phyloP scores from a whole-genome alignment of 2,797 vertebrate species.

The Sparidentex hasta region DNA sequence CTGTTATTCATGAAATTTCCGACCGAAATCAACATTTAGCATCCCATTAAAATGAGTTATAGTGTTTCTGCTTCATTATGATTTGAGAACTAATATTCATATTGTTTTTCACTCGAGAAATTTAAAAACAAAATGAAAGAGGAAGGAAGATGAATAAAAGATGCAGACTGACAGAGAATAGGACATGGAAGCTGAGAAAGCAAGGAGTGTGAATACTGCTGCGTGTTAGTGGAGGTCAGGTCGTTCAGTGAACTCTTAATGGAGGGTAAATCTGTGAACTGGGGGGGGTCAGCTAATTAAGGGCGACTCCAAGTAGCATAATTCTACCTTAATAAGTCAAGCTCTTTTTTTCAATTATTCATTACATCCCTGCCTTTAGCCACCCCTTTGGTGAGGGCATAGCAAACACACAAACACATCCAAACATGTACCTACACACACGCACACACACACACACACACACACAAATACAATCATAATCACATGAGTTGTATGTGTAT shows the following conservation, averaged over 20 bases:
- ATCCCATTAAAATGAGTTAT: slow-evolving; percentile 4
- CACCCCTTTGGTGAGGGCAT: slow-evolving; percentile 16
- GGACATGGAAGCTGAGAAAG: not conserved
- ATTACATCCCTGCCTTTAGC: slow-evolving; percentile 59
- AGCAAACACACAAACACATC: not conserved
- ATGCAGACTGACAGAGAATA: slow-evolving; percentile 3
- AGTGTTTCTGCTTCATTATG: slow-evolving; percentile 22
- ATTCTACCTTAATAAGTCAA: slow-evolving; percentile 71
- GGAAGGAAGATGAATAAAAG: not conserved
- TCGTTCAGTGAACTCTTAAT: slow-evolving; percentile 56
- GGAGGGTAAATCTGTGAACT: slow-evolving; percentile 61
- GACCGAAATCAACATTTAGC: slow-evolving; percentile 24
- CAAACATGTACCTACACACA: too few relatives aligned
- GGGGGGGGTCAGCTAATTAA: slow-evolving; percentile 65
- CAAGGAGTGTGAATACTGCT: slow-evolving; percentile 7
- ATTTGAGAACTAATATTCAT: slow-evolving; percentile 16
- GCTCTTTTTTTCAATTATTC: slow-evolving; percentile 66
- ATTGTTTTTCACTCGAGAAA: not conserved
- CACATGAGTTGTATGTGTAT: not conserved
- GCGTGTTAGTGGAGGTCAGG: slow-evolving; percentile 37
- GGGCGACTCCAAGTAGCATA: slow-evolving; percentile 52
- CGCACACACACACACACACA: not conserved
- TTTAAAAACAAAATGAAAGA: not conserved
- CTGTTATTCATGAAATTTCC: slow-evolving; percentile 21
- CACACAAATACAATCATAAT: too few relatives aligned